phyloP scores from a whole-genome alignment of 1,140 invertebrate genomes.

The Battus philenor region DNA sequence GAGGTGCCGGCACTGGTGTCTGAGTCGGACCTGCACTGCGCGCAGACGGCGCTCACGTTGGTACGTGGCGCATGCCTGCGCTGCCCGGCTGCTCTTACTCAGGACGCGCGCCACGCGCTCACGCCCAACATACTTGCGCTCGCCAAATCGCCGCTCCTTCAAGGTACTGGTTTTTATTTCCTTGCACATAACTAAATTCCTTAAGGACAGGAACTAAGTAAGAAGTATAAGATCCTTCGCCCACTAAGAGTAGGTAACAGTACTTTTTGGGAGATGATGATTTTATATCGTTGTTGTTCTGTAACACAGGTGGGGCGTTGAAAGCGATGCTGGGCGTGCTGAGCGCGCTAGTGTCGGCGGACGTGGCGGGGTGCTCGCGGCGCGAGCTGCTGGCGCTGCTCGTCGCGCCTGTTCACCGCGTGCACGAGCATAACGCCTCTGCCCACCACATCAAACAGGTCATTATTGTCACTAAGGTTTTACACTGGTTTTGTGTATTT shows the following conservation, averaged over 20 bases:
- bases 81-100: conserved; percentile 82
- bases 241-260: too few species aligned
- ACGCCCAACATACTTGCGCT: conserved; percentile 91
- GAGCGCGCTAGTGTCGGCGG: conserved; percentile 89
- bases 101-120: conserved; percentile 76
- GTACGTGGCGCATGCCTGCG: conserved; percentile 85
- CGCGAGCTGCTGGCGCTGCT: conserved; percentile 86
- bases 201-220: too few species aligned
- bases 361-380: conserved; percentile 87
- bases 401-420: conserved; percentile 77
- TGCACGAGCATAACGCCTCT: conserved; percentile 55
- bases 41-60: conserved; percentile 90
- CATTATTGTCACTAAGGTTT: background rate
- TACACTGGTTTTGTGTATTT: too few species aligned
- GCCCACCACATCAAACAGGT: conserved; percentile 72
- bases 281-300: too few species aligned
- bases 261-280: too few species aligned
- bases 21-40: conserved; percentile 97
- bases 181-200: too few species aligned
- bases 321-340: conserved; percentile 94
- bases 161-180: too few species aligned
- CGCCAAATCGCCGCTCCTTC: conserved; percentile 93
- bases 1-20: conserved; percentile 90
- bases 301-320: conserved; percentile 85
- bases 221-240: too few species aligned